Base-by-base conservation (phyloP, 2,113 vertebrate species). In the Apeltes quadracus region DNA sequence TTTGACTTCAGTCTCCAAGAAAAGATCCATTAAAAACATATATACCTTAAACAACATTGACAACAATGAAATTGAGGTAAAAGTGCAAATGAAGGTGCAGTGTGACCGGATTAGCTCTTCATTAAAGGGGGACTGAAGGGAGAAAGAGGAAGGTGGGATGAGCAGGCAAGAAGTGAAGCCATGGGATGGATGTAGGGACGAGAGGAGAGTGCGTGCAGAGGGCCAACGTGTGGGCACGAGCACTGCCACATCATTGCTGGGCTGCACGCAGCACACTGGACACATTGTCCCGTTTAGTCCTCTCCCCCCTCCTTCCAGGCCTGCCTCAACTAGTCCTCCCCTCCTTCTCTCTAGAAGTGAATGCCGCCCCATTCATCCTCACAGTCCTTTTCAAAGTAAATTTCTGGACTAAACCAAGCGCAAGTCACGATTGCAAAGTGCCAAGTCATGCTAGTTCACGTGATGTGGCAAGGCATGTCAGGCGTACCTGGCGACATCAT, bases 161-260 rank as follows among this genome's bases (percentile, higher is more conserved):
- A 50, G n/a, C 39, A 44, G 14, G 53, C 32, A 70, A 25, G 15
- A 56, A 38, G 23, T 46, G 41, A 32, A 59, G 53, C 57, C 11
- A 39, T 46, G 44, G 50, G 50, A 39, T 79, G 65, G 63, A 51
- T 68, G 70, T 44, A 58, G 22, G 69, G 41, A 43, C 27, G 64
- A 64, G 59, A 74, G 61, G 58, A 70, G 75, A 65, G 48, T 73
- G 76, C 63, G 65, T 69, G 78, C 63, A 83, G 64, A 72, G 81
- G 72, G 81, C 38, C 39, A 75, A 57, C 46, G 44, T 84, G 78
- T 69, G 88, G 80, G 85, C 65, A 77, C 0, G 55, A 86, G 78
- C 70, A 71, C 13, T 91, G 90, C 89, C 88, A 92, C 91, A 91
- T 92, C 91, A 92, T 88, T 84, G 50, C 74, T 85, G 75, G 82